Evolutionary conservation across 2,888 invertebrate species (phyloP).

Genomic region (Uloborus plumipes): DNA sequence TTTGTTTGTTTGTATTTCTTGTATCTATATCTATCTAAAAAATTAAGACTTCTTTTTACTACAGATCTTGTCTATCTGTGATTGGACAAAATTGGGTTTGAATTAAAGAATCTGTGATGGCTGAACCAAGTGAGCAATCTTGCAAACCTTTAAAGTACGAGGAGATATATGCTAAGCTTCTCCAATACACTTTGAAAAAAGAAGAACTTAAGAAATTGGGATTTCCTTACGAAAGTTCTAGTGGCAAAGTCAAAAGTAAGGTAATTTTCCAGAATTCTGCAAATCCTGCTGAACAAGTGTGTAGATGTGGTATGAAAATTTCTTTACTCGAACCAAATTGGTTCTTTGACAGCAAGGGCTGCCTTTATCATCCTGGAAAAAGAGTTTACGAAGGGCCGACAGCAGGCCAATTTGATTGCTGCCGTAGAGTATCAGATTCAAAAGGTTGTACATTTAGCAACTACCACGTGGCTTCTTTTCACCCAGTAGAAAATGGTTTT

Average conservation of each 20-base stretch:
- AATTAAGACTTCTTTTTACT: too few relatives aligned
- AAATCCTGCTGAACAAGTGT: conserved; percentile 1
- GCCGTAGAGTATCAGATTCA: not conserved
- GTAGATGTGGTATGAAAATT: not conserved
- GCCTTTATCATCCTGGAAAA: conserved; percentile 35
- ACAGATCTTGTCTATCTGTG: too few relatives aligned
- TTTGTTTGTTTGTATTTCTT: too few relatives aligned
- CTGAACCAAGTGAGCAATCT: too few relatives aligned
- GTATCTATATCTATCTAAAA: too few relatives aligned
- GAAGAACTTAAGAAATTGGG: not conserved
- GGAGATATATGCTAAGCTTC: conserved; percentile 5
- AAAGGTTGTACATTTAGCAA: not conserved
- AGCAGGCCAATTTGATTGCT: conserved; percentile 2
- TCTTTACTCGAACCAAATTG: conserved; percentile 1
- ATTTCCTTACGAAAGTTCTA: not conserved
- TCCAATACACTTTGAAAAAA: not conserved
- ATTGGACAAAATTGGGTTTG: too few relatives aligned
- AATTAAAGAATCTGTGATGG: too few relatives aligned
- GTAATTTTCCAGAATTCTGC: not conserved
- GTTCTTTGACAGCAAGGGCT: not conserved
- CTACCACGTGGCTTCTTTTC: not conserved
- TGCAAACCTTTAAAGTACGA: not conserved
- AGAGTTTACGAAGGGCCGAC: not conserved
- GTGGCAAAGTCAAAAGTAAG: not conserved
- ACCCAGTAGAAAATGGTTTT: not conserved